Evolutionary conservation across 2,797 vertebrate species (phyloP), one percentile per base, ranked within the genome.

Genomic region (Buphagus erythrorhynchus): DNA sequence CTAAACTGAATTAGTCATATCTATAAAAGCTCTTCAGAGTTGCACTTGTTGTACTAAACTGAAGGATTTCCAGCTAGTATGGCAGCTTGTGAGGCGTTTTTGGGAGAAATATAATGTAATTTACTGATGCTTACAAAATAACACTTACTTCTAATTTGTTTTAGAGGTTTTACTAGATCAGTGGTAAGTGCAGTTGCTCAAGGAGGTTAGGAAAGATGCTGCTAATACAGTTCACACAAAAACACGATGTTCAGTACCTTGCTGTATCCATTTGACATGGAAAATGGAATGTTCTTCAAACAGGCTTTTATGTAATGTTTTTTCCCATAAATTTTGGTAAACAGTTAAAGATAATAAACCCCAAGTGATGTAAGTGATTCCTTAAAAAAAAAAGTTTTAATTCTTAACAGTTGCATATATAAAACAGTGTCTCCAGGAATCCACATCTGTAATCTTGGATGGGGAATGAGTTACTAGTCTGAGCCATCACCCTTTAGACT

Each of bases 1-100:
- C 48, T 95, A 80, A 95, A 97, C 77, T 84, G 86, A 96, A 96
- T 97, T 92, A 97, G 86, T 96, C 94, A 94, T 93, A 92, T 94
- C 89, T 94, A 89, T 96, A 95, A 97, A 96, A 97, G 92, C 95
- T 90, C 88, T 93, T 97, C 87, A 91, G 72, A 66, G 94, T 96
- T 91, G 86, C 54, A 72, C 73, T 97, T 95, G 80, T 91, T 96
- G 66, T 40, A 84, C 95, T 94, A 93, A 97, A 95, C 91, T 86
- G 89, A 94, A 94, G 91, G 54, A 82, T 90, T 96, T 96, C 92
- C 93, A 97, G 95, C 94, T 96, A 92, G 86, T 84, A 38, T 90
- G 88, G 92, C 92, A 97, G 91, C 91, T 94, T 96, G 79, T 45
- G 68, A 91, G 68, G 66, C 21, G 90, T 96, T 86, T 93, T 96